These are phyloP conservation scores for Lasiurus cinereus DNA, from an alignment of 2,113 vertebrate genomes.

Conservation along the genomic window DNA sequence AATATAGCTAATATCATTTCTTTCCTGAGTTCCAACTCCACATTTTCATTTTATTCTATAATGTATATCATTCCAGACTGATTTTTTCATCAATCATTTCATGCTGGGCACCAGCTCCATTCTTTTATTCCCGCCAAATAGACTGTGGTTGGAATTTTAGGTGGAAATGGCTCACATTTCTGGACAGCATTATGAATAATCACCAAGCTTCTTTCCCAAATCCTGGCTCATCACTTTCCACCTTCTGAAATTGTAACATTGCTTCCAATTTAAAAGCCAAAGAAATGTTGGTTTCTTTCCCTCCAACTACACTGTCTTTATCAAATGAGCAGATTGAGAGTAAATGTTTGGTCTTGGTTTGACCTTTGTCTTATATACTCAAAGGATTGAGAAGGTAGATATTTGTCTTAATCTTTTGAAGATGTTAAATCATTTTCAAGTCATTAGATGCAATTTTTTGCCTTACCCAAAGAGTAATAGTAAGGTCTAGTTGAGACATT, in stretches of 20 bases:
- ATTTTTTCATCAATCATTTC: not conserved
- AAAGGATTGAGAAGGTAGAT: not conserved
- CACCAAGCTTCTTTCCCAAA: not conserved
- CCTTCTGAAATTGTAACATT: not conserved
- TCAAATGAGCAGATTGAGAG: not conserved
- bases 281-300: not conserved
- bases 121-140: not conserved
- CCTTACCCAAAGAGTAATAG: not conserved
- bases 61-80: not conserved
- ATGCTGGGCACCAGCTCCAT: not conserved
- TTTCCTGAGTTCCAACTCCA: not conserved
- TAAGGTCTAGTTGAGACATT: not conserved
- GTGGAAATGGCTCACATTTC: not conserved
- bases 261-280: not conserved
- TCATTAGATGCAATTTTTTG: not conserved
- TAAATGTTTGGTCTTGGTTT: not conserved
- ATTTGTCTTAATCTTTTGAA: not conserved
- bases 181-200: no score
- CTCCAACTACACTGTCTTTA: not conserved
- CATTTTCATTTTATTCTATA: not conserved
- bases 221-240: not conserved
- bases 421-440: not conserved
- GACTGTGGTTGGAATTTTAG: not conserved
- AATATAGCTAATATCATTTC: not conserved
- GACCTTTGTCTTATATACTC: not conserved